Percentiles rank a stretch among this genome's conserved stretches.
These are phyloP conservation scores for Microctenopoma steveboyesi DNA, from an alignment of 2,797 vertebrate species.

Conservation along the genomic window DNA sequence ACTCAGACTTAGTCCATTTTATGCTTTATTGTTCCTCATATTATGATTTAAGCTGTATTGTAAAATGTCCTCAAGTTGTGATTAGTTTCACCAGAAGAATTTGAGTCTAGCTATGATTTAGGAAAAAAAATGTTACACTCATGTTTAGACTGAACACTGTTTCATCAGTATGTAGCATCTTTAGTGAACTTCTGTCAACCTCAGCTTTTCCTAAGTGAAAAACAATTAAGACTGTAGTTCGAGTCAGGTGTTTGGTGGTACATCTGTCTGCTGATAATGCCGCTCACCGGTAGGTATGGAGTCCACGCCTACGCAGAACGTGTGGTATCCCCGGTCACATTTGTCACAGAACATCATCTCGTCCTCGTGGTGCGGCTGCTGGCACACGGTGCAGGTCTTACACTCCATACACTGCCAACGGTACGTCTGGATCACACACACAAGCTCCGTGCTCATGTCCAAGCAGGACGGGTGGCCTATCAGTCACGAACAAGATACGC, in stretches of 20 bases:
- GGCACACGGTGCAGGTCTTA: slow-evolving; percentile 96
- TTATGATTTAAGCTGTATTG: too few relatives aligned
- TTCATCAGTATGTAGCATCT: too few relatives aligned
- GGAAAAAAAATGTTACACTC: too few relatives aligned
- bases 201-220: too few relatives aligned
- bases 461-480: slow-evolving; percentile 97
- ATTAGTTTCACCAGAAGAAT: too few relatives aligned
- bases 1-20: too few relatives aligned
- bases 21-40: too few relatives aligned
- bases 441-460: slow-evolving; percentile 93
- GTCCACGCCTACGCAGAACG: slow-evolving; percentile 97
- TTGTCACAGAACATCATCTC: slow-evolving; percentile 99
- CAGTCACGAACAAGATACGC: slow-evolving; percentile 3
- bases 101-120: too few relatives aligned
- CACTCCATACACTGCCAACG: slow-evolving; percentile 99
- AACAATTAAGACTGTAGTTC: background rate
- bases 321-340: slow-evolving; percentile 98
- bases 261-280: background rate
- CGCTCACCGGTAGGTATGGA: slow-evolving; percentile 92
- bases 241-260: too few relatives aligned
- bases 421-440: slow-evolving; percentile 95
- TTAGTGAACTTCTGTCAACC: too few relatives aligned
- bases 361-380: slow-evolving; percentile 98
- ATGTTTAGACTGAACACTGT: too few relatives aligned
- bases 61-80: too few relatives aligned